Conservation (phyloP, 2,797 vertebrate species). For the Thunnus albacares region DNA sequence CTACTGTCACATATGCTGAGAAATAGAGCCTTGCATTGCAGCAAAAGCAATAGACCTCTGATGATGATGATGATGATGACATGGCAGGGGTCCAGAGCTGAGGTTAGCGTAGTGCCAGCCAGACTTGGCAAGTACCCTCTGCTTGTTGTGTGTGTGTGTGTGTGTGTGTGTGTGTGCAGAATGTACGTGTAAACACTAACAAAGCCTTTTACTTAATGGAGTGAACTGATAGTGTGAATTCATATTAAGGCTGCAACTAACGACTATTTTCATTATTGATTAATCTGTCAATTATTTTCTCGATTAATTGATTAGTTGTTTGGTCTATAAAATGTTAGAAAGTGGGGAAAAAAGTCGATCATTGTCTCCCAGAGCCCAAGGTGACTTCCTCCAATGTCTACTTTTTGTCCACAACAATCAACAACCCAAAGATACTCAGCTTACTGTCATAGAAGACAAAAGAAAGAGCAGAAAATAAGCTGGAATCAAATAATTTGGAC, state of each 20-base stretch:
- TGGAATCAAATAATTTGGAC: too few relatives aligned
- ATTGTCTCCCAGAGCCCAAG: too few relatives aligned
- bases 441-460: too few relatives aligned
- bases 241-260: not conserved
- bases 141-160: conserved; percentile 17
- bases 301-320: too few relatives aligned
- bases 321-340: too few relatives aligned
- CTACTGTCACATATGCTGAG: conserved; percentile 45
- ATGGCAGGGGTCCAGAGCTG: conserved; percentile 68
- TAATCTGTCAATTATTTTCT: too few relatives aligned
- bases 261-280: not conserved
- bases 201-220: not conserved
- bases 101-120: conserved; percentile 52
- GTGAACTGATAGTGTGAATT: not conserved
- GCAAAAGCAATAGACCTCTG: conserved; percentile 68
- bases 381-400: too few relatives aligned
- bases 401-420: too few relatives aligned
- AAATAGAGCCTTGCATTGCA: conserved; percentile 65
- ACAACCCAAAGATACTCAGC: too few relatives aligned
- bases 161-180: not conserved
- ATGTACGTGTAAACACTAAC: conserved; percentile 15
- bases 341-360: too few relatives aligned
- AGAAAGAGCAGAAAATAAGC: too few relatives aligned
- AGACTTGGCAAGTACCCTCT: conserved; percentile 56
- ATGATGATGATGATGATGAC: conserved; percentile 48